A percentile compares a stretch with the other conserved stretches of the same genome.
These are phyloP conservation scores for Ptycholaimellus sp. DNA, from an alignment of 2,888 invertebrate species.

Conservation along the genomic window DNA sequence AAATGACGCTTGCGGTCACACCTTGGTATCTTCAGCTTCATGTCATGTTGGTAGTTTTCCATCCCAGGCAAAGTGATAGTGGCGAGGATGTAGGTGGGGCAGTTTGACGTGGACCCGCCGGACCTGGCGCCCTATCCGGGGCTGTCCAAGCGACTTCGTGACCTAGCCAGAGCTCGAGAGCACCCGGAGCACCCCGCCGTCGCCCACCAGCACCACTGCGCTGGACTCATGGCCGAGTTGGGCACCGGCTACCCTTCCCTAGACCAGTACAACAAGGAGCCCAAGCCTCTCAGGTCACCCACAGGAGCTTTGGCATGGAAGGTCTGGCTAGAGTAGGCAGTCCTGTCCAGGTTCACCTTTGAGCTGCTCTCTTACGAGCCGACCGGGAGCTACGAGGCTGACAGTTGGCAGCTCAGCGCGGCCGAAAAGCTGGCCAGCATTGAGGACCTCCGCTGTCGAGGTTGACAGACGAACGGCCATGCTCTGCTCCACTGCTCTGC, in stretches of 20 bases:
- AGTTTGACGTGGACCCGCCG: constrained; percentile 17
- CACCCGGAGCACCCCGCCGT: constrained; percentile 5
- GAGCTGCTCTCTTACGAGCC: too few species aligned
- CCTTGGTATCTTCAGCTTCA: too few species aligned
- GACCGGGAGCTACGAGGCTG: constrained; percentile 58
- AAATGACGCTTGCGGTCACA: too few species aligned
- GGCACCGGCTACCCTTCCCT: constrained; percentile 62
- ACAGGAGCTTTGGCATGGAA: too few species aligned
- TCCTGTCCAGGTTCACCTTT: too few species aligned
- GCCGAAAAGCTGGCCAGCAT: constrained; percentile 48
- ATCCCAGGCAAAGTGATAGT: too few species aligned
- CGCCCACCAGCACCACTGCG: constrained; percentile 42
- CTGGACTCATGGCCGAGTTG: constrained; percentile 63
- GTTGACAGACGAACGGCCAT: too few species aligned
- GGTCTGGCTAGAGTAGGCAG: too few species aligned
- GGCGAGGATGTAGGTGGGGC: constrained; percentile 25
- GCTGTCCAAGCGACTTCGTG: constrained; percentile 66
- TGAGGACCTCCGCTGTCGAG: too few species aligned
- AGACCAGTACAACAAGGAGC: constrained; percentile 49
- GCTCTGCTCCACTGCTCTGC: too few species aligned
- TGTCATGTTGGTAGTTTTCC: too few species aligned
- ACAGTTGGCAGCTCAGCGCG: constrained; percentile 71
- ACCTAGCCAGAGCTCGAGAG: constrained; percentile 16
- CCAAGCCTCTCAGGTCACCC: constrained; percentile 16
- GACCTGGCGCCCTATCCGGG: constrained; percentile 46